Evolutionary conservation across 30 jellyfish, hydroid and myxozoan species (phyloP).

Genomic region (Chrysaora quinquecirrha): DNA sequence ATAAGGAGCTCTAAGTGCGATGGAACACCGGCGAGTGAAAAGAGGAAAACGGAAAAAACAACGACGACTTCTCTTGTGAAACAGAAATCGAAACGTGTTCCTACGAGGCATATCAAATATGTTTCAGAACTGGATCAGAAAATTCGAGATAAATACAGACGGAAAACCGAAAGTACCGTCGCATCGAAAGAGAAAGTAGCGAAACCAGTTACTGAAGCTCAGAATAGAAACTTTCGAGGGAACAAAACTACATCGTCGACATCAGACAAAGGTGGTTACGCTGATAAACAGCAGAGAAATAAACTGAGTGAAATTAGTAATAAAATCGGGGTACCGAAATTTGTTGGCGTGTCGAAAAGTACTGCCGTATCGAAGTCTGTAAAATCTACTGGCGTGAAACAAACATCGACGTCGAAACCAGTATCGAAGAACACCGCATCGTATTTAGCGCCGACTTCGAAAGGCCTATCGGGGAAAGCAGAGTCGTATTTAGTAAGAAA

Average conservation of each 20-base stretch:
- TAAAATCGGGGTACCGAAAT: neutral
- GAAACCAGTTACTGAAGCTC: neutral
- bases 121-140: slow-evolving; percentile 89
- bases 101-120: slow-evolving; percentile 84
- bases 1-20: too few relatives aligned
- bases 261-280: neutral
- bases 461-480: slow-evolving; percentile 38
- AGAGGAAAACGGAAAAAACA: neutral
- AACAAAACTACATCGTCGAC: neutral
- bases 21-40: too few relatives aligned
- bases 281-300: neutral
- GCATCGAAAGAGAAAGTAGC: neutral
- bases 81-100: slow-evolving; percentile 84
- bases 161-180: neutral
- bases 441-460: slow-evolving; percentile 30
- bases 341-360: neutral
- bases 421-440: neutral
- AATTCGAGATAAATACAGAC: slow-evolving; percentile 65
- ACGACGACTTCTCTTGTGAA: slow-evolving; percentile 47
- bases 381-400: neutral
- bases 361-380: neutral
- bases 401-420: neutral
- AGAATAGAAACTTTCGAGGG: neutral
- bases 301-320: neutral
- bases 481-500: slow-evolving; percentile 85